phyloP scores from a whole-genome alignment of 1,140 invertebrate species.

The Zaprionus inermis region DNA sequence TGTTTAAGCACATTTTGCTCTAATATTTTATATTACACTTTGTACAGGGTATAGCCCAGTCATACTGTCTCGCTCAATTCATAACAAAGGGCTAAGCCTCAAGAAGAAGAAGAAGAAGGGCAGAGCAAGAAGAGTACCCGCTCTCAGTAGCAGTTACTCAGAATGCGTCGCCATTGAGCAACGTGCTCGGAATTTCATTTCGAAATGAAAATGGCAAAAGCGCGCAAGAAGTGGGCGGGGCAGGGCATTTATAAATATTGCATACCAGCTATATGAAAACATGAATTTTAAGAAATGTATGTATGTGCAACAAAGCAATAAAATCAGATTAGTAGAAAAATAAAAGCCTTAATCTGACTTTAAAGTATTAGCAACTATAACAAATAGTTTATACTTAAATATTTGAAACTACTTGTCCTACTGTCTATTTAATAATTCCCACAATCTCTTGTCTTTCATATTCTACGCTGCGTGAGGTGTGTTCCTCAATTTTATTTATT shows the following conservation, averaged over 20 bases:
- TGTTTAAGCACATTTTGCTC: not conserved
- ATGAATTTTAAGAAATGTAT: constrained; percentile 26
- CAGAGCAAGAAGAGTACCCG: constrained; percentile 35
- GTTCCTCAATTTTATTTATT: not conserved
- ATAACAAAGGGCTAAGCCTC: constrained; percentile 50
- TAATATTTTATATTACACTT: too few relatives aligned
- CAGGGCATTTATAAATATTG: constrained; percentile 66
- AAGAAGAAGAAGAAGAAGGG: constrained; percentile 19
- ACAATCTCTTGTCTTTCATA: not conserved
- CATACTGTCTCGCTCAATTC: constrained; percentile 27
- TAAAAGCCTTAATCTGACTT: not conserved
- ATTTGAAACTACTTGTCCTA: not conserved
- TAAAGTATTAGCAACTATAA: too few relatives aligned
- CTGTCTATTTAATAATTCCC: not conserved
- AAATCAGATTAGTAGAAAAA: too few relatives aligned
- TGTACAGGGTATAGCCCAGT: constrained; percentile 16
- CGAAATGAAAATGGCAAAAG: constrained; percentile 57
- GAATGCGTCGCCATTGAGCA: constrained; percentile 50
- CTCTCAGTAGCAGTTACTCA: constrained; percentile 20
- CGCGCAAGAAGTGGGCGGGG: not conserved
- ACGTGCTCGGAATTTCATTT: constrained; percentile 78
- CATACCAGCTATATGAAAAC: constrained; percentile 47
- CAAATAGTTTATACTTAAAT: not conserved
- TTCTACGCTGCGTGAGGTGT: not conserved
- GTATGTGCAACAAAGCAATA: constrained; percentile 29